Evolutionary conservation across 2,888 invertebrate genomes (phyloP), one percentile per base, ranked within the genome.

Genomic region (Saturnia japonica): DNA sequence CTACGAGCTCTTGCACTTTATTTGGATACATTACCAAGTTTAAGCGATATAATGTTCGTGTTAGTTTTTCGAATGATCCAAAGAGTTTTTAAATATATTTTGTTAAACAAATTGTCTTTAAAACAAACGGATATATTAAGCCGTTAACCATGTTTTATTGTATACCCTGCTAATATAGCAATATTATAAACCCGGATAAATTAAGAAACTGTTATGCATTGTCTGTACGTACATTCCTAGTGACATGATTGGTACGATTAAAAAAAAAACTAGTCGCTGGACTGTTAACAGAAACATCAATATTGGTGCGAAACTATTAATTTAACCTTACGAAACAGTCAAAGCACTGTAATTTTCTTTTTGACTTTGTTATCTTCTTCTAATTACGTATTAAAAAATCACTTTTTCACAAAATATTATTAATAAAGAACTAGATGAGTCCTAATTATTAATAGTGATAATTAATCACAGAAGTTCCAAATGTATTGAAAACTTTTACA

Each of bases 1-100:
- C 72, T 72, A 54, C 54, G 22, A 54, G 71, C 76, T 76, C 75
- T 75, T 74, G 75, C 76, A 76, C 71, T 75, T 80, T 1, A 54
- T 77, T 77, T 74, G 64, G 71, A 72, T 76, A 76, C 77, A 78
- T 68, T 72, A 69, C 54, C 14, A 25, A 60, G 6, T 60, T 60
- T 28, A 28, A 14, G 57, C 19, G 14, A 12, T 28, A 14, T 12
- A 19, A 51, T n/a, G 19, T n/a, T 51, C 8, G 51, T 51, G n/a
- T n/a, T 8, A 54, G n/a, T 22, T 54, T 54, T 54, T 7, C 9
- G 9, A 22, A 9, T 54, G 54, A 22, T 11, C 22, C 54, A 47
- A 47, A 6, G 4, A 6, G 2, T 4, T 22, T 54, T 22, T 11
- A 0, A 22, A 22, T 22, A 22, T 7, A 54, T 54, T n/a, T 51